A percentile compares a stretch with the other conserved stretches of the same genome.
Evolutionary conservation across 2,113 vertebrate genomes (phyloP).

Genomic region (Vulpes ferrilata): DNA sequence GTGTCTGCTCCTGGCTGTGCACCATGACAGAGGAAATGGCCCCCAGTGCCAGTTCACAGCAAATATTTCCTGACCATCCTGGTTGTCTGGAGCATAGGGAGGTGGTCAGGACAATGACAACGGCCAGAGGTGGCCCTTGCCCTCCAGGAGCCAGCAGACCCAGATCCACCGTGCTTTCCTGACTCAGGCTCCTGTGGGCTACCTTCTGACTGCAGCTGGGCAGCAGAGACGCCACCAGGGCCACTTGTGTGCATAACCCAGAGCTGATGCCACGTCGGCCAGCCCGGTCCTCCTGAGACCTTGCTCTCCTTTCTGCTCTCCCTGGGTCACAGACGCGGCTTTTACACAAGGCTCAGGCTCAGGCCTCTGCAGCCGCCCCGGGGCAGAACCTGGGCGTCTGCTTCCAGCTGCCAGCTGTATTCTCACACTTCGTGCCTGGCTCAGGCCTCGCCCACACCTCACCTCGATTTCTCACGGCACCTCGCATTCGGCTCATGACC

Average conservation of each 20-base stretch:
- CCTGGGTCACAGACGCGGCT: not conserved
- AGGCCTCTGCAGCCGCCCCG: not conserved
- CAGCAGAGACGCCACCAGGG: rapidly evolving
- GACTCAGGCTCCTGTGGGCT: not conserved
- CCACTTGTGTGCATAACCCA: rapidly evolving
- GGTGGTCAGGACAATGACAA: rapidly evolving
- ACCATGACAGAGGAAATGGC: not conserved
- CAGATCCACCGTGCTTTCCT: rapidly evolving
- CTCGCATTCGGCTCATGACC: rapidly evolving
- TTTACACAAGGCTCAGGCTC: not conserved
- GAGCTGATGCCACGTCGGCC: rapidly evolving
- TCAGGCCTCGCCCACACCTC: not conserved
- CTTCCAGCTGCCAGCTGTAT: not conserved
- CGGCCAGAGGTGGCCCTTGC: not conserved
- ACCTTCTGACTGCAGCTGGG: not conserved
- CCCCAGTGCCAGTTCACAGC: too few species aligned
- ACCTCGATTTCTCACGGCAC: not conserved
- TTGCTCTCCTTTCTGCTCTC: not conserved
- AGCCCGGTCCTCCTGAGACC: not conserved
- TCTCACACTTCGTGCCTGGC: not conserved
- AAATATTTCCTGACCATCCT: rapidly evolving
- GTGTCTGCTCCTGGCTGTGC: not conserved
- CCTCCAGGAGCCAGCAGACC: not conserved
- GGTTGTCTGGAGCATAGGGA: not conserved
- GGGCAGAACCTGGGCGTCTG: not conserved